phyloP scores from a whole-genome alignment of 2,113 vertebrate species.

The Dinomys branickii region DNA sequence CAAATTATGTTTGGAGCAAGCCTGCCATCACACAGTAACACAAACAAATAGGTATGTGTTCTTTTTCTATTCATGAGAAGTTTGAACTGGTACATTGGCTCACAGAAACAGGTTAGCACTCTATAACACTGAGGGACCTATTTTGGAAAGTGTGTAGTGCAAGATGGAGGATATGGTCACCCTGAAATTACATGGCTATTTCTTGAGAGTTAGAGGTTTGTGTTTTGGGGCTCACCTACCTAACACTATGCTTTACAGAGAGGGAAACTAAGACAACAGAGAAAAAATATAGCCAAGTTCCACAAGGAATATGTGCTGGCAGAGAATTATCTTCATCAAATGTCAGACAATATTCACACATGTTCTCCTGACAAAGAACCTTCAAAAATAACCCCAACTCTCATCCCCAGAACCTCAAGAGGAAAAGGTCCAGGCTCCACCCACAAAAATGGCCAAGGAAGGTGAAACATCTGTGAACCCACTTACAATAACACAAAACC shows the following conservation, averaged over 20 bases:
- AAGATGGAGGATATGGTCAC: background rate
- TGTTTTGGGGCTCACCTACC: background rate
- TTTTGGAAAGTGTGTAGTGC: background rate
- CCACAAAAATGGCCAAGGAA: conserved; percentile 1
- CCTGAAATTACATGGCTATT: background rate
- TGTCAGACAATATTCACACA: background rate
- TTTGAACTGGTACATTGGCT: background rate
- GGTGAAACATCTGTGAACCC: background rate
- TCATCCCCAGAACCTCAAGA: background rate
- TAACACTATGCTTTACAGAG: background rate
- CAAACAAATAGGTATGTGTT: background rate
- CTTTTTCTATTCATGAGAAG: background rate
- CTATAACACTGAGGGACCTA: background rate
- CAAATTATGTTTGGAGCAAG: background rate
- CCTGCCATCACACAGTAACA: background rate
- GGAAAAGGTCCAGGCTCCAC: background rate
- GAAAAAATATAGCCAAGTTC: background rate
- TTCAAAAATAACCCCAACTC: background rate
- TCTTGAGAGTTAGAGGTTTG: background rate
- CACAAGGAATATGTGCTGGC: background rate
- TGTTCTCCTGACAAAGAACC: background rate
- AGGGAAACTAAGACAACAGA: background rate
- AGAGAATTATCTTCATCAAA: background rate
- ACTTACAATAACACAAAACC: background rate
- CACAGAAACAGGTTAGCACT: background rate